Conservation (phyloP, 1,140 invertebrate genomes). For the Dreissena polymorpha region DNA sequence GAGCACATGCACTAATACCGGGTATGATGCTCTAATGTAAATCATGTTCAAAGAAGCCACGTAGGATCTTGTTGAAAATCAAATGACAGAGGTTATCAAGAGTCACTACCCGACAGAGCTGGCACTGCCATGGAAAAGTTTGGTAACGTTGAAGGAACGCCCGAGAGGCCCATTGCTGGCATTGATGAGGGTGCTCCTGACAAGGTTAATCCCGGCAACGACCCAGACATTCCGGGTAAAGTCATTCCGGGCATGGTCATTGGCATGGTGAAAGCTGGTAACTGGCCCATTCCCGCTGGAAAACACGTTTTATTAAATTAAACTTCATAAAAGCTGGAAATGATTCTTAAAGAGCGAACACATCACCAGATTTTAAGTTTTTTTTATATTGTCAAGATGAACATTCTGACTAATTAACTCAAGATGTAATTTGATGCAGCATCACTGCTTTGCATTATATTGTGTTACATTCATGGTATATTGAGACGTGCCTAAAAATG, state of each 20-base stretch:
- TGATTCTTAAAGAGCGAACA: neutral
- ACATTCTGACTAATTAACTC: too few relatives aligned
- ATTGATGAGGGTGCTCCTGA: too few relatives aligned
- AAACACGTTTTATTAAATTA: neutral
- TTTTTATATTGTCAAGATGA: neutral
- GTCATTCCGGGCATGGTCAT: conserved; percentile 32
- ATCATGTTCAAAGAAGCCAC: neutral
- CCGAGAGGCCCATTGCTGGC: too few relatives aligned
- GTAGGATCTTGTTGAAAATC: neutral
- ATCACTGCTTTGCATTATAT: neutral
- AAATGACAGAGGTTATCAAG: neutral
- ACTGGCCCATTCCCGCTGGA: conserved; percentile 3
- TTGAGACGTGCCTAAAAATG: too few relatives aligned
- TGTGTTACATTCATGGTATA: too few relatives aligned
- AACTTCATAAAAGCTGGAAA: neutral
- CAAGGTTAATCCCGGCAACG: too few relatives aligned
- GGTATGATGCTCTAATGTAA: neutral
- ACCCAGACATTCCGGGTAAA: too few relatives aligned
- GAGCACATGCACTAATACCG: neutral
- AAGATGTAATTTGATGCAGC: neutral
- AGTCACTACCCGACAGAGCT: conserved; percentile 13
- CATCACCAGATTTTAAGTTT: too few relatives aligned
- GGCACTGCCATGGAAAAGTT: conserved; percentile 15
- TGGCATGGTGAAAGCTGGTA: conserved; percentile 33
- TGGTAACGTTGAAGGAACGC: conserved; percentile 11